Conservation (phyloP, 2,888 invertebrate genomes). For the Nezara viridula region DNA sequence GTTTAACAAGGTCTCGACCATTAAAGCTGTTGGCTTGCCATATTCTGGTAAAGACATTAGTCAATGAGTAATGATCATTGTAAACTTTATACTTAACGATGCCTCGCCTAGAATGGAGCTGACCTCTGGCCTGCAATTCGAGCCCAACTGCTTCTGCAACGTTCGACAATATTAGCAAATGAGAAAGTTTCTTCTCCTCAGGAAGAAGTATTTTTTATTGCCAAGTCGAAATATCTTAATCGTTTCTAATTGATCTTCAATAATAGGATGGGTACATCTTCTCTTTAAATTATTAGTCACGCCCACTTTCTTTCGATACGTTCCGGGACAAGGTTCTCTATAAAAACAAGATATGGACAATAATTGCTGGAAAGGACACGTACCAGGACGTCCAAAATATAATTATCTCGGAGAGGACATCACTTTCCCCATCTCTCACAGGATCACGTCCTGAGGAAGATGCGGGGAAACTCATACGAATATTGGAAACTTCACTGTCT, state of each 20-base stretch:
- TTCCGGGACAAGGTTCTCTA: background rate
- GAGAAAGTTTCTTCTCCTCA: background rate
- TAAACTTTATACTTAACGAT: background rate
- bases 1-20: too few species aligned
- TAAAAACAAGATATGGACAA: background rate
- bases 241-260: background rate
- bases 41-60: background rate
- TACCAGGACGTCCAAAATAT: background rate
- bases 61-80: background rate
- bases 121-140: background rate
- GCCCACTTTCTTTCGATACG: background rate
- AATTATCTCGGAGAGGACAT: conserved; percentile 17
- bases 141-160: background rate
- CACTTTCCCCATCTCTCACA: background rate
- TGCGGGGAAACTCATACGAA: background rate
- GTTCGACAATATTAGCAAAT: background rate
- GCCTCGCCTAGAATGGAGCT: background rate
- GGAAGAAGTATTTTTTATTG: background rate
- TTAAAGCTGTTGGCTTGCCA: too few species aligned
- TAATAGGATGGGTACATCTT: background rate
- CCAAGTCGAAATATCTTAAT: background rate
- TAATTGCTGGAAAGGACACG: conserved; percentile 30
- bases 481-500: background rate
- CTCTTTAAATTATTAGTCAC: background rate
- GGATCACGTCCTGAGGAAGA: background rate